A percentile compares a stretch with the other conserved stretches of the same genome.
These are phyloP conservation scores for Latheticus oryzae DNA, from an alignment of 2,888 invertebrate species.

Conservation along the genomic window DNA sequence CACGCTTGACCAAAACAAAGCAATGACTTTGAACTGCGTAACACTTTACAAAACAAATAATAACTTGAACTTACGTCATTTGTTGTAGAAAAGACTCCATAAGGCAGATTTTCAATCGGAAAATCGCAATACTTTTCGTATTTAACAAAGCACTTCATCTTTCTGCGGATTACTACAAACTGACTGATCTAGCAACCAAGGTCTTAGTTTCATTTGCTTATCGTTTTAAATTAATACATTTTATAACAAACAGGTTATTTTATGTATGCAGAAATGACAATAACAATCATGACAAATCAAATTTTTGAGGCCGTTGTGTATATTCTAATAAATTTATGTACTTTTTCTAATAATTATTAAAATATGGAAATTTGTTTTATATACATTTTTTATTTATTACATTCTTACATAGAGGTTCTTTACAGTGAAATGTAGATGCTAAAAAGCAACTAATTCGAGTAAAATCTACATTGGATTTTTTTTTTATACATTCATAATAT, in stretches of 20 bases:
- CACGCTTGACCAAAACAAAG: too few relatives aligned
- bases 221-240: slow-evolving; percentile 34
- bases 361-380: too few relatives aligned
- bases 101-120: slow-evolving; percentile 96
- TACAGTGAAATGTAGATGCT: slow-evolving; percentile 27
- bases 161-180: background rate
- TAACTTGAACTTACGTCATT: slow-evolving; percentile 79
- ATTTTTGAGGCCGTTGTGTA: slow-evolving; percentile 14
- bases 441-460: slow-evolving; percentile 29
- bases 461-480: slow-evolving; percentile 7
- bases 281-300: slow-evolving; percentile 32
- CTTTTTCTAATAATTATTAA: too few relatives aligned
- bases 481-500: slow-evolving; percentile 24
- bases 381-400: slow-evolving; percentile 32
- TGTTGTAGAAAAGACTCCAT: slow-evolving; percentile 93
- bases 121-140: slow-evolving; percentile 84
- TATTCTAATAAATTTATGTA: too few relatives aligned
- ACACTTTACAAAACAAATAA: too few relatives aligned
- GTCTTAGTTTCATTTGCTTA: slow-evolving; percentile 36
- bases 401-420: slow-evolving; percentile 30
- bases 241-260: slow-evolving; percentile 37
- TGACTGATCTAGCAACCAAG: slow-evolving; percentile 30
- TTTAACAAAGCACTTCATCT: slow-evolving; percentile 78
- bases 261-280: slow-evolving; percentile 29
- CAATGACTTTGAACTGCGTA: too few relatives aligned